Conservation (phyloP, 2,797 vertebrate species). For the Loriculus beryllinus region DNA sequence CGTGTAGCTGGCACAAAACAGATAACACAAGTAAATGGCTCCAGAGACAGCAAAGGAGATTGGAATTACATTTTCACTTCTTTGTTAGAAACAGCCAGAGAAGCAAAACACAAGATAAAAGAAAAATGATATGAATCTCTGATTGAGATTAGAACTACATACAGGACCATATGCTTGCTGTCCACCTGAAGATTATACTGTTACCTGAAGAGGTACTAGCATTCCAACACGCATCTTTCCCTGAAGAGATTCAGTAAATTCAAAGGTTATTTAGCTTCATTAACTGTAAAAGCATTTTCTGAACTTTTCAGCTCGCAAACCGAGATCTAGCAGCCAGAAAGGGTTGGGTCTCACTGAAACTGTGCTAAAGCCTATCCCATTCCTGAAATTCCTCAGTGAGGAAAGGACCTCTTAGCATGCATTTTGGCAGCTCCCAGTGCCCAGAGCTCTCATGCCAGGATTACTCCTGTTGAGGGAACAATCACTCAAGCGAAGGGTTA, state of each 20-base stretch:
- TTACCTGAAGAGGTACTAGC: background rate
- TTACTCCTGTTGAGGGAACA: background rate
- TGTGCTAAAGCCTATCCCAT: background rate
- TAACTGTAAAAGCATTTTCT: background rate
- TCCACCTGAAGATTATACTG: background rate
- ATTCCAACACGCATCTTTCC: background rate
- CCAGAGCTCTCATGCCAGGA: background rate
- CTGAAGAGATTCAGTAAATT: background rate
- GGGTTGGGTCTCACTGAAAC: background rate
- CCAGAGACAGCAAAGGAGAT: background rate
- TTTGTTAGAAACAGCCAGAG: background rate
- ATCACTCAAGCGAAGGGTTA: background rate
- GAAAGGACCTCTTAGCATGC: background rate
- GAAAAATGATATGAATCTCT: background rate
- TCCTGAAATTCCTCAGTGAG: background rate
- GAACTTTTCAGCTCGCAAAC: background rate
- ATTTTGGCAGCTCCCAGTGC: background rate
- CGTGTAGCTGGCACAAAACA: background rate
- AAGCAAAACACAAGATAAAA: background rate
- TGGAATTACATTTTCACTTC: background rate
- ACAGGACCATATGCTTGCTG: accelerated
- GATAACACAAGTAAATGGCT: background rate
- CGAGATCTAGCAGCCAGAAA: background rate
- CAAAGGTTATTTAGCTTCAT: background rate
- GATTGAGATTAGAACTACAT: background rate